phyloP scores from a whole-genome alignment of 2,888 invertebrate species.

The Drosophila nr. fundita region DNA sequence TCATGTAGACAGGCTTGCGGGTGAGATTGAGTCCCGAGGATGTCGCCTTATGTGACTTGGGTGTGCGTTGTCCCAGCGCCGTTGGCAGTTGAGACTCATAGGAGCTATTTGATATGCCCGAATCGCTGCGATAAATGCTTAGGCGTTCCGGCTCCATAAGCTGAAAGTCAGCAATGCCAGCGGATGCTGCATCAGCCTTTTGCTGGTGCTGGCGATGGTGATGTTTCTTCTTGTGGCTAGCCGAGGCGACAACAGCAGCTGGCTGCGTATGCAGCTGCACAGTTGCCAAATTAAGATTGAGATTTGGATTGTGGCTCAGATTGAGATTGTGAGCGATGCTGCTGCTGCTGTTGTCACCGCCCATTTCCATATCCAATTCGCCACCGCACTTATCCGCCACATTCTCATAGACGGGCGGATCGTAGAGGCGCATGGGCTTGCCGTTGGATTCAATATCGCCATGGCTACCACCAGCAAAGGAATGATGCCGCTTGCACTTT shows the following conservation, averaged over 20 bases:
- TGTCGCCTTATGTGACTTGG: slow-evolving; percentile 62
- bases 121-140: slow-evolving; percentile 85
- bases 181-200: slow-evolving; percentile 64
- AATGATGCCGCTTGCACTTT: slow-evolving; percentile 85
- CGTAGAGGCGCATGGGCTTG: slow-evolving; percentile 82
- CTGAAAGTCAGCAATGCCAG: slow-evolving; percentile 69
- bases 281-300: slow-evolving; percentile 61
- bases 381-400: slow-evolving; percentile 86
- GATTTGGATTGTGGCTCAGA: slow-evolving; percentile 22
- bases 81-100: slow-evolving; percentile 84
- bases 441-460: slow-evolving; percentile 82
- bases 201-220: slow-evolving; percentile 83
- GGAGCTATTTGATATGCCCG: slow-evolving; percentile 85
- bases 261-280: slow-evolving; percentile 75
- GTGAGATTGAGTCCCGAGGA: slow-evolving; percentile 39
- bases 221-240: slow-evolving; percentile 81
- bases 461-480: slow-evolving; percentile 84
- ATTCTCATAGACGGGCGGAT: slow-evolving; percentile 87
- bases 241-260: slow-evolving; percentile 59
- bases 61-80: slow-evolving; percentile 54
- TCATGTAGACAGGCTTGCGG: slow-evolving; percentile 75
- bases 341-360: slow-evolving; percentile 55
- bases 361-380: slow-evolving; percentile 62
- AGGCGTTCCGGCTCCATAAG: slow-evolving; percentile 83
- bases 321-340: slow-evolving; percentile 32